Percentiles rank a stretch among this genome's conserved stretches.
Conservation (phyloP, 2,888 invertebrate genomes). For the Petrolisthes manimaculis region DNA sequence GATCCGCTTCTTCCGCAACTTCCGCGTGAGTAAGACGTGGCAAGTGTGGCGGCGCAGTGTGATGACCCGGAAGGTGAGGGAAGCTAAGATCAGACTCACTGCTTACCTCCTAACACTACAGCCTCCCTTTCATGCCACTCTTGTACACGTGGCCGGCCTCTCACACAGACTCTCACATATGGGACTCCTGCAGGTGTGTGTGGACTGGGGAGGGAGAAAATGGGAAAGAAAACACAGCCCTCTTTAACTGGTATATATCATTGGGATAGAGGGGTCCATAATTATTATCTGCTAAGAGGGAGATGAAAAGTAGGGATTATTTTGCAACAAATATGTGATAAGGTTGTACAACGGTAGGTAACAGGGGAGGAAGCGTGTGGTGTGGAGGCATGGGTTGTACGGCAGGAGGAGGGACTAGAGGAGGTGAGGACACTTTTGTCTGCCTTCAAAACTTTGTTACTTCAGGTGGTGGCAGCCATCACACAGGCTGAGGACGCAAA, state of each 20-base stretch:
- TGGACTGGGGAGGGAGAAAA: not conserved
- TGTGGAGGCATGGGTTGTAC: slow-evolving; percentile 47
- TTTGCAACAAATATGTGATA: no score
- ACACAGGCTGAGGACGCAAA: slow-evolving; percentile 39
- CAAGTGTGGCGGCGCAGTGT: slow-evolving; percentile 55
- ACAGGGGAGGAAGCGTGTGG: slow-evolving; percentile 35
- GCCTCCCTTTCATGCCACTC: slow-evolving; percentile 49
- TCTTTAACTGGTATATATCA: no score
- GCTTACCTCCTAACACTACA: slow-evolving; percentile 53
- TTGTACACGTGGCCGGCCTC: slow-evolving; percentile 44
- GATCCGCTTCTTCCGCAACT: slow-evolving; percentile 57
- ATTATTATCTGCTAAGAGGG: not conserved
- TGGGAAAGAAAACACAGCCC: not conserved
- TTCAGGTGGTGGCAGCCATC: slow-evolving; percentile 56
- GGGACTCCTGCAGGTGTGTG: slow-evolving; percentile 57
- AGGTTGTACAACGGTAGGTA: not conserved
- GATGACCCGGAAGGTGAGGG: slow-evolving; percentile 45
- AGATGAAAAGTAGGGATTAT: not conserved
- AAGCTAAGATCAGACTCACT: slow-evolving; percentile 46
- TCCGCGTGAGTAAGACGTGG: slow-evolving; percentile 54
- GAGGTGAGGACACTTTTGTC: slow-evolving; percentile 25
- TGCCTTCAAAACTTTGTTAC: slow-evolving; percentile 45
- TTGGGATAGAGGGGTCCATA: not conserved
- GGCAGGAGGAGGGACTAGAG: slow-evolving; percentile 29
- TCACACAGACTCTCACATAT: slow-evolving; percentile 54